These are phyloP conservation scores for Drosophila prostipennis DNA, from an alignment of 2,888 invertebrate species.

Conservation along the genomic window DNA sequence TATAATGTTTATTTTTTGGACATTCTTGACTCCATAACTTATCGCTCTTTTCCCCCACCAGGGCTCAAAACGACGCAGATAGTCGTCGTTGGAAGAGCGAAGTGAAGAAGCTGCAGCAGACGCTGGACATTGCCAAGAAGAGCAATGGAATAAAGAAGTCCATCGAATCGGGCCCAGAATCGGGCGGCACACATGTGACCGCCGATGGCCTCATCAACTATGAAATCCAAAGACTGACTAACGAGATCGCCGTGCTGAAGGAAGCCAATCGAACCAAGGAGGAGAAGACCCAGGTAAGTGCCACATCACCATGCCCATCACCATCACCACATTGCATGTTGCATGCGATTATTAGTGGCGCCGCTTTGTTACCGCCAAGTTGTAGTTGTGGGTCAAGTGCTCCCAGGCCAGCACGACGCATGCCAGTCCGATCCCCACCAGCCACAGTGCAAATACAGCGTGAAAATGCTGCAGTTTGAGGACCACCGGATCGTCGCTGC, in stretches of 20 bases:
- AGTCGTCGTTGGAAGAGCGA: constrained; percentile 86
- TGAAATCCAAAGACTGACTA: constrained; percentile 84
- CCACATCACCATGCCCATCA: background rate
- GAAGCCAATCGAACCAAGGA: constrained; percentile 88
- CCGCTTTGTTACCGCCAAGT: constrained; percentile 52
- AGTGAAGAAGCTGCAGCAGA: constrained; percentile 86
- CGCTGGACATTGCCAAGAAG: constrained; percentile 85
- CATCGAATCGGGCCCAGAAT: constrained; percentile 53
- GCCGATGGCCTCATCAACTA: constrained; percentile 75
- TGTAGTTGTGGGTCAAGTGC: constrained; percentile 55
- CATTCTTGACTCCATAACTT: background rate
- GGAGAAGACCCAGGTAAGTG: constrained; percentile 87
- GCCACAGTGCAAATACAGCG: constrained; percentile 80
- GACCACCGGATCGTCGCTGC: constrained; percentile 71
- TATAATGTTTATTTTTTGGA: background rate
- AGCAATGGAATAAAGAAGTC: constrained; percentile 63
- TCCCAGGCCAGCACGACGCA: constrained; percentile 69
- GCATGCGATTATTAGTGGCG: constrained; percentile 32
- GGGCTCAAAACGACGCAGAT: constrained; percentile 86
- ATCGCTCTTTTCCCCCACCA: constrained; percentile 34
- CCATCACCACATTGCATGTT: constrained; percentile 19
- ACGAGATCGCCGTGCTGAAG: constrained; percentile 87
- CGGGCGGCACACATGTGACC: constrained; percentile 56
- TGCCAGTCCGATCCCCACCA: constrained; percentile 69
- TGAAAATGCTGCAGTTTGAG: constrained; percentile 80